Conservation (phyloP, 2,113 vertebrate genomes). For the Pavo muticus region DNA sequence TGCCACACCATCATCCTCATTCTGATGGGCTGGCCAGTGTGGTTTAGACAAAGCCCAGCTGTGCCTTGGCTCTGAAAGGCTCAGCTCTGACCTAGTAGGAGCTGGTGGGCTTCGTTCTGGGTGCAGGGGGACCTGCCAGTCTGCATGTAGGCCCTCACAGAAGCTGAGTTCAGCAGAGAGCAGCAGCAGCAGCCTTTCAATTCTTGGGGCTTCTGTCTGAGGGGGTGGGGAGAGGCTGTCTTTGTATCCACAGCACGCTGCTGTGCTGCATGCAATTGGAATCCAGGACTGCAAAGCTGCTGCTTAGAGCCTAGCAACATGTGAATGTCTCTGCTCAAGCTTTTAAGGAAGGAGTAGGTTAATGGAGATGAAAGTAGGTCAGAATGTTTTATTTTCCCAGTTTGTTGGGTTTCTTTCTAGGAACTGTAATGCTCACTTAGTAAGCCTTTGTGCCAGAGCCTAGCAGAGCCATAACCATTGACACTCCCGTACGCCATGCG, state of each 20-base stretch:
- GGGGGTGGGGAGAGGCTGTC: not conserved
- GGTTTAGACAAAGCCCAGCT: not conserved
- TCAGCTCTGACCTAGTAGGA: slow-evolving; percentile 15
- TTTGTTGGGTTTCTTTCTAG: slow-evolving; percentile 47
- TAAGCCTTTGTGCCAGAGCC: not conserved
- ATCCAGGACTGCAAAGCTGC: slow-evolving; percentile 29
- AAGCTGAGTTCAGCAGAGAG: slow-evolving; percentile 26
- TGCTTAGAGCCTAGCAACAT: slow-evolving; percentile 43
- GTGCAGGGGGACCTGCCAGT: not conserved
- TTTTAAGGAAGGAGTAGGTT: slow-evolving; percentile 43
- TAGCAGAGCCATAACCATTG: not conserved
- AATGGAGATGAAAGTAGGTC: slow-evolving; percentile 27
- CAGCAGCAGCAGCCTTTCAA: slow-evolving; percentile 12
- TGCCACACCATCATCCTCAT: not conserved
- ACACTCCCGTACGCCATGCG: not conserved
- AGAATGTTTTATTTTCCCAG: slow-evolving; percentile 45
- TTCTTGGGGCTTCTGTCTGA: not conserved
- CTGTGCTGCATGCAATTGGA: not conserved
- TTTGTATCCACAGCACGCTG: not conserved
- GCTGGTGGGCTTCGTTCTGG: slow-evolving; percentile 29
- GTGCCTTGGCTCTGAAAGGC: not conserved
- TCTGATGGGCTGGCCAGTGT: not conserved
- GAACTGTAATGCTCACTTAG: not conserved
- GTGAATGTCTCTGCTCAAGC: slow-evolving; percentile 4
- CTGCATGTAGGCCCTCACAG: slow-evolving; percentile 13